A percentile compares a stretch with the other conserved stretches of the same genome.
phyloP scores from a whole-genome alignment of 2,113 vertebrate species.

The Phyllopteryx taeniolatus region DNA sequence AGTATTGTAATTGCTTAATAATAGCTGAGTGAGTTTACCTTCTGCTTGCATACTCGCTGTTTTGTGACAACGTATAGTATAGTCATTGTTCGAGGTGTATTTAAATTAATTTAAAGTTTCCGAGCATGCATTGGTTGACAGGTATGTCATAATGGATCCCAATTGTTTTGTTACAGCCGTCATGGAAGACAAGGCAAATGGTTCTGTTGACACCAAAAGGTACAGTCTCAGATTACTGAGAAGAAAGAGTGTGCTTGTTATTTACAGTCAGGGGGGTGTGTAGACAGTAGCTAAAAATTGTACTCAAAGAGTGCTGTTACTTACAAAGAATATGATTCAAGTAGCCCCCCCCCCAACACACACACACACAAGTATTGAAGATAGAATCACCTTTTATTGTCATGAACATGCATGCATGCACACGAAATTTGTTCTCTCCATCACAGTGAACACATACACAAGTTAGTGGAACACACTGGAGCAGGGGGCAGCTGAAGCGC shows the following conservation, averaged over 20 bases:
- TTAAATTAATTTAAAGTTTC: neutral
- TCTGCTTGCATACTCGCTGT: neutral
- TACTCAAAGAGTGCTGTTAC: neutral
- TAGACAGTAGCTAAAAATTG: neutral
- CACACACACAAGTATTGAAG: too few relatives aligned
- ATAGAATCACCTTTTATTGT: too few relatives aligned
- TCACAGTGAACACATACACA: too few relatives aligned
- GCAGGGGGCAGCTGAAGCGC: too few relatives aligned
- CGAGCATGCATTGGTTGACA: neutral
- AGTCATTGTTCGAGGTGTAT: neutral
- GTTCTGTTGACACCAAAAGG: constrained; percentile 90
- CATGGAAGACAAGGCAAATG: constrained; percentile 97
- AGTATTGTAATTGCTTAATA: neutral
- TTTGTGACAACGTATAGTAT: neutral
- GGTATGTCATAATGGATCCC: neutral
- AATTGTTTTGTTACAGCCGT: constrained; percentile 62
- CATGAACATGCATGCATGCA: too few relatives aligned
- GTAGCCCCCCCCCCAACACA: neutral
- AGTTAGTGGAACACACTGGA: too few relatives aligned
- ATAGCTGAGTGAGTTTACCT: neutral
- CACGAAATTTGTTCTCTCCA: too few relatives aligned
- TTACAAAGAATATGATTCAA: neutral
- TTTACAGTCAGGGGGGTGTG: neutral
- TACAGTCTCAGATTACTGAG: constrained; percentile 51
- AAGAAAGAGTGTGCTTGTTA: neutral